A percentile compares a stretch with the other conserved stretches of the same genome.
These are phyloP conservation scores for Grantiella picta DNA, from an alignment of 2,113 vertebrate genomes.

Conservation along the genomic window DNA sequence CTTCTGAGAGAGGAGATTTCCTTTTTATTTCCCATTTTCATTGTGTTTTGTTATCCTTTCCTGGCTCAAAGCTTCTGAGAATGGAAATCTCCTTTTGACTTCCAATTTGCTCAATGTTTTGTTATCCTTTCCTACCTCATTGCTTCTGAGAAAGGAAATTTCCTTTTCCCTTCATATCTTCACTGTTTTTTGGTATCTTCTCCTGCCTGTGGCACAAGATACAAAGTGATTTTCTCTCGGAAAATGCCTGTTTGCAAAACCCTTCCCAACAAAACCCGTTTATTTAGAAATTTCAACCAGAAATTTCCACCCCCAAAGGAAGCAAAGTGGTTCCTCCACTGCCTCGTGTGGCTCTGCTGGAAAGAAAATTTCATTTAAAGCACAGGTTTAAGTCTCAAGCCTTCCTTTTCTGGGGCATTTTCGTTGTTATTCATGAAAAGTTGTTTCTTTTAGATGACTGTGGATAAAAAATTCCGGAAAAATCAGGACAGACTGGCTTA, in stretches of 20 bases:
- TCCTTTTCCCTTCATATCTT: not conserved
- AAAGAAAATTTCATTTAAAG: not conserved
- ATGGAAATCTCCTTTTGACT: rapidly evolving
- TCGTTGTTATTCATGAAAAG: not conserved
- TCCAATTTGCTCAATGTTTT: not conserved
- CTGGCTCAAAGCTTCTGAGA: not conserved
- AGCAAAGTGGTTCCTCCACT: not conserved
- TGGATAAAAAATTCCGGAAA: conserved; percentile 76
- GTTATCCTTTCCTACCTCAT: not conserved
- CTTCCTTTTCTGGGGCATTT: not conserved
- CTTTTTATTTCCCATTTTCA: too few species aligned
- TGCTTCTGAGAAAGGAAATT: not conserved
- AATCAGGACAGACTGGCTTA: conserved; percentile 76
- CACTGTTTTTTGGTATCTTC: not conserved
- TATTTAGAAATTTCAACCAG: not conserved
- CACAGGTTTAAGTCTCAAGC: not conserved
- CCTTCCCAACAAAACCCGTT: not conserved
- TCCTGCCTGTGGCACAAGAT: not conserved
- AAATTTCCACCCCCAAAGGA: not conserved
- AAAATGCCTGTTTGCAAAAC: not conserved
- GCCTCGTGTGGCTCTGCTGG: not conserved
- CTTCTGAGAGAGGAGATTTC: too few species aligned
- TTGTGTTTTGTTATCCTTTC: too few species aligned
- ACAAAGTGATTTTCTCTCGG: not conserved
- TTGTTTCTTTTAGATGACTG: conserved; percentile 66